Evolutionary conservation across 2,797 vertebrate genomes (phyloP), one percentile per base, ranked within the genome.

Genomic region (Picus viridis): DNA sequence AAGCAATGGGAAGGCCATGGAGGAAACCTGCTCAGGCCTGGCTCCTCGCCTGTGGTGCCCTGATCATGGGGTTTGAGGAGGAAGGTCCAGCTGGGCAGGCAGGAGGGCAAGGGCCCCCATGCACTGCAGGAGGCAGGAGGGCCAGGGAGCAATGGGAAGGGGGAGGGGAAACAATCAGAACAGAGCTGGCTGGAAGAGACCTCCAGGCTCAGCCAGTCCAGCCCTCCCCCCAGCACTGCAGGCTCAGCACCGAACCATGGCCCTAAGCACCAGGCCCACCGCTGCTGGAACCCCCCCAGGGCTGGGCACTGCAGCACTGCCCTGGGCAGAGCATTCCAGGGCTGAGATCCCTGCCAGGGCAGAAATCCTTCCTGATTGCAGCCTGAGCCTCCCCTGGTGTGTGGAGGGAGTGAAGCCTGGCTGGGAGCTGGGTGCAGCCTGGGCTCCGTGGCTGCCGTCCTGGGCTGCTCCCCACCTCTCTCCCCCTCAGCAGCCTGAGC

Each of bases 61-160:
- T 20, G 15, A 15, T 16, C 23, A 14, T 22, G 51, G 32, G 9
- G n/a, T 57, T 23, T 39, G 41, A 65, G 77, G 47, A 69, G 67
- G 20, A 59, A 73, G 51, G n/a, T 24, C 20, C 30, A n/a, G 8
- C 13, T 49, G 63, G 43, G 64, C 32, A 74, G 62, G 16, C 41
- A 41, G 47, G 14, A 43, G 26, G 56, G 34, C 41, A 20, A 0
- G 0, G 76, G 2, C 27, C 30, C 23, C 16, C 3, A 2, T 17
- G 39, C 24, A 3, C 2, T 58, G 62, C 26, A 34, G 69, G 69
- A 45, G 45, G 36, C 9, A 30, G 30, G 51, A 43, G 56, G 14
- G 29, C 9, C 53, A 23, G 58, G 65, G 58, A 88, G 54, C n/a
- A 56, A 12, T 4, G 32, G 63, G 39, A 34, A 30, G 6, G 10